These are phyloP conservation scores for Lasioglossum leucozonium DNA, from an alignment of 2,888 invertebrate species.

Conservation along the genomic window DNA sequence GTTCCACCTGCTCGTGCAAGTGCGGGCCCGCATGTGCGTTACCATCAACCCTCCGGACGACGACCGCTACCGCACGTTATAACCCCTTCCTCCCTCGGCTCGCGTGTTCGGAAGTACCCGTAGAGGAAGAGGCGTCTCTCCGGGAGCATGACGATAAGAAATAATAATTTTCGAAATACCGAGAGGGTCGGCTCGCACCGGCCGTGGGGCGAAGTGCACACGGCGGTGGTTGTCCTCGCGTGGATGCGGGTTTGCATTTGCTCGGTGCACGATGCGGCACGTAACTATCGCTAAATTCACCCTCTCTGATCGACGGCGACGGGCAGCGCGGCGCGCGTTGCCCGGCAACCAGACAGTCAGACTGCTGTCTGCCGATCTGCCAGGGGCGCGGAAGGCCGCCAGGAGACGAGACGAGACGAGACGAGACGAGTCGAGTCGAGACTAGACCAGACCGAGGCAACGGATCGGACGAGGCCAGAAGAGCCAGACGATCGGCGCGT, in stretches of 20 bases:
- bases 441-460: constrained; percentile 2
- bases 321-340: constrained; percentile 79
- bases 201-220: background rate
- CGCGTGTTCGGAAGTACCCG: background rate
- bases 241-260: constrained; percentile 46
- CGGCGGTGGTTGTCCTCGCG: no score
- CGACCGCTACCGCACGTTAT: no score
- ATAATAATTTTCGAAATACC: background rate
- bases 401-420: constrained; percentile 33
- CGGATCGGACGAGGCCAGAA: constrained; percentile 30
- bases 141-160: background rate
- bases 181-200: background rate
- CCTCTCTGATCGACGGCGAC: constrained; percentile 75
- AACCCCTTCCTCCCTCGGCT: background rate
- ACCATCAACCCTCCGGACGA: background rate
- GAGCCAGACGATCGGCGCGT: constrained; percentile 20
- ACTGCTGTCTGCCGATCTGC: constrained; percentile 80
- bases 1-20: constrained; percentile 8
- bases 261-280: constrained; percentile 63
- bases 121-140: background rate
- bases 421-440: constrained; percentile 21
- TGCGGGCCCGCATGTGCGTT: background rate
- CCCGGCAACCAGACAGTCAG: constrained; percentile 82
- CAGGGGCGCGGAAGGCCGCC: constrained; percentile 63
- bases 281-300: constrained; percentile 69